phyloP scores from a whole-genome alignment of 2,888 invertebrate species.

The Machimus rusticus region DNA sequence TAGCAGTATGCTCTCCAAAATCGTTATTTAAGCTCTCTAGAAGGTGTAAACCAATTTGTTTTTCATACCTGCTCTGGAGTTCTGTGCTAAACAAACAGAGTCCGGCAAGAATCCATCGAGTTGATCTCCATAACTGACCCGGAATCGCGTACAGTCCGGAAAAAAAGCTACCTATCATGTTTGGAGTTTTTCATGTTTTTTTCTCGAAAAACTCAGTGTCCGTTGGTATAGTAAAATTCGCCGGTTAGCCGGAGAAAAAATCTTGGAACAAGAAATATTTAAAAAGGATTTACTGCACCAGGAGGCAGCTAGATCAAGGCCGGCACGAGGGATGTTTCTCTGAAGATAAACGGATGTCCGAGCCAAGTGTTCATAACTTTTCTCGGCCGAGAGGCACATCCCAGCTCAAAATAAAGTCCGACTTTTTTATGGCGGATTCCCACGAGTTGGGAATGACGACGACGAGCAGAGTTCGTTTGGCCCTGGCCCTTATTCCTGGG shows the following conservation, averaged over 20 bases:
- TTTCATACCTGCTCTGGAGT: neutral
- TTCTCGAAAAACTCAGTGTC: neutral
- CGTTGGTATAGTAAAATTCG: neutral
- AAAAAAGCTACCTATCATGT: neutral
- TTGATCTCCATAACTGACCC: neutral
- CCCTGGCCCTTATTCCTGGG: neutral
- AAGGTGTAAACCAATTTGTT: neutral
- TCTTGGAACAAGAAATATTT: slow-evolving; percentile 21
- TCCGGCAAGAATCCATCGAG: neutral
- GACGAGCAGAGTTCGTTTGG: neutral
- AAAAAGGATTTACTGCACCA: slow-evolving; percentile 20
- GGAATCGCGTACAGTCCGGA: neutral
- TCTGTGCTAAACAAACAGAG: neutral
- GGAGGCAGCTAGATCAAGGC: neutral
- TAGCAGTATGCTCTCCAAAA: neutral
- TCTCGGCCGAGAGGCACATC: slow-evolving; percentile 13
- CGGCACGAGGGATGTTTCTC: neutral
- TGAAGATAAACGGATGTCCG: slow-evolving; percentile 15
- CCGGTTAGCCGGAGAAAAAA: neutral
- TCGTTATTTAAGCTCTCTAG: neutral
- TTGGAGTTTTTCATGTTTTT: neutral
- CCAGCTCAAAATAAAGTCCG: slow-evolving; percentile 5
- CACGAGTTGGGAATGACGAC: neutral
- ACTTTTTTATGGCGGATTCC: slow-evolving; percentile 9
- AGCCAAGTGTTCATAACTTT: slow-evolving; percentile 32